A percentile compares a stretch with the other conserved stretches of the same genome.
Evolutionary conservation across 2,113 vertebrate genomes (phyloP).

Genomic region (Pomatorhinus ruficollis): DNA sequence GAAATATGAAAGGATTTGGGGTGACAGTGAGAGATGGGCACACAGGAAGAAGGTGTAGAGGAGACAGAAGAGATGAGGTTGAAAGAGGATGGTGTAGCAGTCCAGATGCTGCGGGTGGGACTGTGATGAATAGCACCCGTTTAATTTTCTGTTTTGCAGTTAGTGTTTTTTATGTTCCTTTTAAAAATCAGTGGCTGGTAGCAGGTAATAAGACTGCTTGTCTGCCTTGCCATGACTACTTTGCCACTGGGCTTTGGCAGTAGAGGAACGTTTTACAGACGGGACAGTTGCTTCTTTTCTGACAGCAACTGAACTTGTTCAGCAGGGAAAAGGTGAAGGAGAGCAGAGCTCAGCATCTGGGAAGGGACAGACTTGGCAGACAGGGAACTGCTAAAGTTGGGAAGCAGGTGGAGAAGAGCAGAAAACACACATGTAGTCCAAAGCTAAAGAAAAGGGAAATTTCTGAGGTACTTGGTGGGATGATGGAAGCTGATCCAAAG

Average conservation of each 20-base stretch:
- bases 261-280: not conserved
- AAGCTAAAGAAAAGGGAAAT: not conserved
- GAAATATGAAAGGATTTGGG: not conserved
- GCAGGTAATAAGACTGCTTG: not conserved
- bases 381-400: not conserved
- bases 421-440: not conserved
- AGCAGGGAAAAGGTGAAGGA: not conserved
- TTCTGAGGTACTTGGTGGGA: not conserved
- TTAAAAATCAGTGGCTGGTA: not conserved
- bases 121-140: conserved; percentile 2
- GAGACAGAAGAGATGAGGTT: not conserved
- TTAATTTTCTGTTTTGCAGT: conserved; percentile 9
- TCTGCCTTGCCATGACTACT: not conserved
- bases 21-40: not conserved
- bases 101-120: not conserved
- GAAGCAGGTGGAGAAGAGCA: not conserved
- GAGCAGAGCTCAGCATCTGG: not conserved
- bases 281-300: not conserved
- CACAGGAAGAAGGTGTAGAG: not conserved
- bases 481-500: not conserved
- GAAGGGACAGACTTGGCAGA: not conserved
- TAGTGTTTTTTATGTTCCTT: not conserved
- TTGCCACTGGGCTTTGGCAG: not conserved
- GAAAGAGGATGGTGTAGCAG: not conserved
- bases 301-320: not conserved